These are phyloP conservation scores for Notamacropus eugenii DNA, from an alignment of 2,797 vertebrate species.

Conservation along the genomic window DNA sequence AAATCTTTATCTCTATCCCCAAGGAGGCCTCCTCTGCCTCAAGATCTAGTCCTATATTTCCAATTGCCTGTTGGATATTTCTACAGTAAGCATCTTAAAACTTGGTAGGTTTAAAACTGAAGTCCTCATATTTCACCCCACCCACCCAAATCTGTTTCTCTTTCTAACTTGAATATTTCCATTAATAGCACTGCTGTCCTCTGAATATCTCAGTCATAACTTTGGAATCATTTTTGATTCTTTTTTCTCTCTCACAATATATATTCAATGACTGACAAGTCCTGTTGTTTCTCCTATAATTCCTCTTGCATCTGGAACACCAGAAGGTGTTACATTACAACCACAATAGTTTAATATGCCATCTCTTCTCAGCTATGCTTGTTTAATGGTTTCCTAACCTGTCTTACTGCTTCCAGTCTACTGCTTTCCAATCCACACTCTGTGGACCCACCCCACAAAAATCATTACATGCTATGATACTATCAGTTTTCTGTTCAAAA, in stretches of 20 bases:
- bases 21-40: not conserved
- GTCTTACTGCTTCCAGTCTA: not conserved
- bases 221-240: not conserved
- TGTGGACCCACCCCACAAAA: not conserved
- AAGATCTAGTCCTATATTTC: not conserved
- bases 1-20: not conserved
- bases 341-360: not conserved
- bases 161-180: not conserved
- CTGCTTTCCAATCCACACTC: not conserved
- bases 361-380: not conserved
- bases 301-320: not conserved
- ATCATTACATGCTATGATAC: not conserved
- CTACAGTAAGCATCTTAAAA: not conserved
- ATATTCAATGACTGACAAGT: not conserved
- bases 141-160: not conserved
- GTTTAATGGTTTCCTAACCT: not conserved
- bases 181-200: not conserved
- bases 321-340: not conserved
- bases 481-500: not conserved
- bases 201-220: conserved; percentile 6
- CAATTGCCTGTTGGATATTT: not conserved
- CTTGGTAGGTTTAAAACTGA: not conserved
- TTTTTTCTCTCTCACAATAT: not conserved
- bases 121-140: not conserved
- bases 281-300: not conserved